Evolutionary conservation across 2,113 vertebrate species (phyloP).

Genomic region (Acinonyx jubatus): DNA sequence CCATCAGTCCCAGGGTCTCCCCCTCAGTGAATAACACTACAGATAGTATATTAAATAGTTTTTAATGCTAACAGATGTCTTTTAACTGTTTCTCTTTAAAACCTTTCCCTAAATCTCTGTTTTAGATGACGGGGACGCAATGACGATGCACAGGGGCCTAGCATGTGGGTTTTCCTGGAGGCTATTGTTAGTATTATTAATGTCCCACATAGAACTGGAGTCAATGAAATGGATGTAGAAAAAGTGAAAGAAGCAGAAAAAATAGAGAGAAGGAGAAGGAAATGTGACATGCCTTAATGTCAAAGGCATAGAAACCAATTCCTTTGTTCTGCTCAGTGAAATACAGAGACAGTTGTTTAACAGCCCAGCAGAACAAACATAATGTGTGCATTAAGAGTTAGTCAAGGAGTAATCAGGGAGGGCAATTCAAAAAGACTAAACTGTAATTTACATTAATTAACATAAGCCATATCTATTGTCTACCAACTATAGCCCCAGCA

Average conservation of each 20-base stretch:
- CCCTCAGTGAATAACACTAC: background rate
- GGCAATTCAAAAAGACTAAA: background rate
- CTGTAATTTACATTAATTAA: background rate
- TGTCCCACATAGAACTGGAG: background rate
- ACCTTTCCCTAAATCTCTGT: background rate
- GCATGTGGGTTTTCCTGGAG: background rate
- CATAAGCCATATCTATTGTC: background rate
- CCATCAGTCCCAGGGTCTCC: too few species aligned
- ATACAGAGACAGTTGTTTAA: background rate
- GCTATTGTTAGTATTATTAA: background rate
- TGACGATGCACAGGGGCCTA: background rate
- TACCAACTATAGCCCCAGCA: background rate
- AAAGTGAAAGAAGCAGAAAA: background rate
- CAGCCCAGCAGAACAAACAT: background rate
- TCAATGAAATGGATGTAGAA: background rate
- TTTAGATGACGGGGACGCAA: background rate
- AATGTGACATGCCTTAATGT: background rate
- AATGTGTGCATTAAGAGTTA: accelerated
- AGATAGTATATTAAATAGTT: background rate
- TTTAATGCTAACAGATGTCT: background rate
- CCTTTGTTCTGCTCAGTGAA: background rate
- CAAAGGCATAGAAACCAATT: background rate
- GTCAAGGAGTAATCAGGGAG: background rate
- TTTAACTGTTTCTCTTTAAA: background rate
- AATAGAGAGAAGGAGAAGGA: background rate